A percentile compares a stretch with the other conserved stretches of the same genome.
These are phyloP conservation scores for Camarhynchus parvulus DNA, from an alignment of 2,113 vertebrate species.

Conservation along the genomic window DNA sequence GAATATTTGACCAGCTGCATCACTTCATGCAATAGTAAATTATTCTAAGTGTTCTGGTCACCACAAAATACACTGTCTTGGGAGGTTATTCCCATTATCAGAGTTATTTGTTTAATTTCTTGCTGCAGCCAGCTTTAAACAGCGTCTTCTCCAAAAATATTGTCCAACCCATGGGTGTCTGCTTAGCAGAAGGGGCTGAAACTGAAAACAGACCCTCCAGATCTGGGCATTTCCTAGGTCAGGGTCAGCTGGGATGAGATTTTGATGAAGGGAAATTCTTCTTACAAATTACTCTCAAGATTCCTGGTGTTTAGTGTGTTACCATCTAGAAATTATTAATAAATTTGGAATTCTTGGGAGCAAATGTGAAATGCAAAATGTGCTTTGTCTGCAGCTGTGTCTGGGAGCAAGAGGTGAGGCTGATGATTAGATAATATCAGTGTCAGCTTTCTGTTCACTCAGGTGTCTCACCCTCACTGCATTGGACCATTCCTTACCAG, in stretches of 20 bases:
- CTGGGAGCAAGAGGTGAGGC: neutral
- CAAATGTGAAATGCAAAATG: neutral
- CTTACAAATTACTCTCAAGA: neutral
- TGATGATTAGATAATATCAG: neutral
- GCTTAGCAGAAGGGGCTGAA: neutral
- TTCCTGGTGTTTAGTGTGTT: neutral
- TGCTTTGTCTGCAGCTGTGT: neutral
- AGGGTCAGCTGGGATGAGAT: neutral
- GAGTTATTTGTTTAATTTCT: constrained; percentile 16
- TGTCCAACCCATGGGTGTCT: neutral
- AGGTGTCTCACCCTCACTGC: neutral
- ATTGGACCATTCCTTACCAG: neutral
- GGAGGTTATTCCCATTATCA: constrained; percentile 26
- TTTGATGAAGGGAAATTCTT: neutral
- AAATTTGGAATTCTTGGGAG: neutral
- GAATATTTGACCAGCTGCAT: constrained; percentile 51
- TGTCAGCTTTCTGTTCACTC: neutral
- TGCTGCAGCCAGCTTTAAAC: constrained; percentile 17
- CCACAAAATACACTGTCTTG: neutral
- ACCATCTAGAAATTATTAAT: neutral
- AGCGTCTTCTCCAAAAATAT: neutral
- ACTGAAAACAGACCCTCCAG: neutral
- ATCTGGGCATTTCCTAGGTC: neutral
- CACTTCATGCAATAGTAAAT: constrained; percentile 49
- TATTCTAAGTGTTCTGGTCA: constrained; percentile 37